Evolutionary conservation across 2,797 vertebrate genomes (phyloP), one percentile per base, ranked within the genome.

Genomic region (Enteromius thamalakanensis): DNA sequence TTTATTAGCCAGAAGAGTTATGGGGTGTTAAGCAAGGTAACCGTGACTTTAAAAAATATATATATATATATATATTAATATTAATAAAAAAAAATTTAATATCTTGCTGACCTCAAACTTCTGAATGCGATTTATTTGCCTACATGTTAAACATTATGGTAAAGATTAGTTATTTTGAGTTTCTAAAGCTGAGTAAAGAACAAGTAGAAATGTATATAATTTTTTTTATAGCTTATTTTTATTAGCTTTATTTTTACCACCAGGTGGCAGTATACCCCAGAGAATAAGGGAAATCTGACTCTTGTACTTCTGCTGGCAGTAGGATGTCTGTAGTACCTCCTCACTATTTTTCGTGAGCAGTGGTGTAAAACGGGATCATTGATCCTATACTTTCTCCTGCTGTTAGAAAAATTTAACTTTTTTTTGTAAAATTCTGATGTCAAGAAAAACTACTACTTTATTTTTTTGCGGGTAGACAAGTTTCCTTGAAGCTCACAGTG

Each of bases 391-490:
- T 1, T 15, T 71, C 21, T 40, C 29, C 19, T 2, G 6, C 74
- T 78, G 42, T 49, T 74, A 67, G 58, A 74, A 82, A 65, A 51
- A 53, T 47, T 1, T 40, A 29, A 23, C 42, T 21, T 81, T 81
- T 32, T 81, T 11, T 11, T n/a, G 37, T 7, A 69, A 60, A 67
- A 23, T 70, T 68, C 15, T 67, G 60, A 42, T 49, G 51, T 69
- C 47, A 42, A 51, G 21, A 47, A 77, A 64, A 64, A 64, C 60
- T 26, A 17, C 32, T 23, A 11, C 32, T 53, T 62, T 40, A 45
- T 6, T 55, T 55, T 72, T 71, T 34, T 26, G 42, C 49, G 58
- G 58, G 29, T 40, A 32, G 72, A 83, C 47, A 64, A 26, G 60
- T 75, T 76, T 68, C 62, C 62, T 51, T 40, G 21, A 76, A 82